These are phyloP conservation scores for Nicator chloris DNA, from an alignment of 2,113 vertebrate genomes.

Conservation along the genomic window DNA sequence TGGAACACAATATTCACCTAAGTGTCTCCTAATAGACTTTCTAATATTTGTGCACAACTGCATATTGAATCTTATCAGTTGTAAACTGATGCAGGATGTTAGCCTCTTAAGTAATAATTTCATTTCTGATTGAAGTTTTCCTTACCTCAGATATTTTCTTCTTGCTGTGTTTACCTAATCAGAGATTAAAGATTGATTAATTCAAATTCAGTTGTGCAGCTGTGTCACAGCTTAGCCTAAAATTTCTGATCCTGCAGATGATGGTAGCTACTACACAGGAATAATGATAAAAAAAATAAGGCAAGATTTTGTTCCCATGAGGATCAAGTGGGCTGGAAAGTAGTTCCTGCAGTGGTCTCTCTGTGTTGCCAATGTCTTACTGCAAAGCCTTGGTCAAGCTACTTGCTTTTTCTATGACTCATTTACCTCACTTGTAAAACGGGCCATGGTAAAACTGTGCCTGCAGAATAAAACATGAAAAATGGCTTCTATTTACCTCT, in stretches of 20 bases:
- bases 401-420: slow-evolving; percentile 49
- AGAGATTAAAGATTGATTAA: neutral
- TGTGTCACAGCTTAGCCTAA: neutral
- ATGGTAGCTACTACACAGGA: neutral
- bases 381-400: slow-evolving; percentile 44
- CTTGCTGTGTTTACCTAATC: neutral
- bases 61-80: slow-evolving; percentile 7
- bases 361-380: neutral
- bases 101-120: slow-evolving; percentile 33
- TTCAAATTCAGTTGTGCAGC: neutral
- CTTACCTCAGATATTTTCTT: neutral
- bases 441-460: neutral
- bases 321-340: neutral
- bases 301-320: neutral
- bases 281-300: neutral
- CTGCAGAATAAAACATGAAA: slow-evolving; percentile 52
- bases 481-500: slow-evolving; percentile 54
- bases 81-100: slow-evolving; percentile 20
- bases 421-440: slow-evolving; percentile 46
- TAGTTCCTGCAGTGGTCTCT: neutral
- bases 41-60: slow-evolving; percentile 12
- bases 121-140: slow-evolving; percentile 10
- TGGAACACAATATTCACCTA: slow-evolving; percentile 63
- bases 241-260: neutral
- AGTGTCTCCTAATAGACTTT: slow-evolving; percentile 49